These are phyloP conservation scores for Scolopax rusticola DNA, from an alignment of 2,797 vertebrate genomes.

Conservation along the genomic window DNA sequence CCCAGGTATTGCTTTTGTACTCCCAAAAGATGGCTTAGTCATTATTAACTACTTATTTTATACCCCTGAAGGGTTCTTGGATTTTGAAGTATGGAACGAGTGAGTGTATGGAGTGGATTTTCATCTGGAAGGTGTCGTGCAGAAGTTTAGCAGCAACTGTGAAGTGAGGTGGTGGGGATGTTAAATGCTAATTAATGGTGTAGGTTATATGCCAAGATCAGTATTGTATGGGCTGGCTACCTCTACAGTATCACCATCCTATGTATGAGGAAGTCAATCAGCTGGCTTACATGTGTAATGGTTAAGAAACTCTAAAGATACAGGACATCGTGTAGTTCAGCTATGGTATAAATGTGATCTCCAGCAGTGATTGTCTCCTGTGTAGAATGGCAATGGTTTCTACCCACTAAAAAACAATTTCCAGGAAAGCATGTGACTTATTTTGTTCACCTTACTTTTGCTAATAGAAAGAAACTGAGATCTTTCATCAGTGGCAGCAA, in stretches of 20 bases:
- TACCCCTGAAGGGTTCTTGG: not conserved
- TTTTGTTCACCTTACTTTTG: slow-evolving; percentile 26
- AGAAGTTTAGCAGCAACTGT: not conserved
- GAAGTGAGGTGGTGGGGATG: not conserved
- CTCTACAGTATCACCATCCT: not conserved
- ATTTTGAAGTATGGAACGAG: not conserved
- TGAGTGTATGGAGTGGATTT: fast-evolving
- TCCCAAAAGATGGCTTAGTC: not conserved
- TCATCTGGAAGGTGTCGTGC: not conserved
- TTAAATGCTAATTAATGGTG: not conserved
- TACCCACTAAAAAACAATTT: slow-evolving; percentile 18
- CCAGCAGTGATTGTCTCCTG: not conserved
- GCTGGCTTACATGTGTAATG: not conserved
- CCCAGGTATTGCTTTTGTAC: not conserved
- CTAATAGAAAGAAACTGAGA: slow-evolving; percentile 56
- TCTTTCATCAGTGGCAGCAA: not conserved
- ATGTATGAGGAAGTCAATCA: not conserved
- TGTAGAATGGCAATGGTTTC: not conserved
- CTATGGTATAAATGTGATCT: not conserved
- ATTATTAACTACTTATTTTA: not conserved
- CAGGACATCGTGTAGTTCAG: not conserved
- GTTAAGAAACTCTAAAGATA: not conserved
- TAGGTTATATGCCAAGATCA: not conserved
- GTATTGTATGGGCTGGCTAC: not conserved
- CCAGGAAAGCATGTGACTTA: slow-evolving; percentile 61